phyloP scores from a whole-genome alignment of 1,140 invertebrate genomes.

The Drosophila virilis region DNA sequence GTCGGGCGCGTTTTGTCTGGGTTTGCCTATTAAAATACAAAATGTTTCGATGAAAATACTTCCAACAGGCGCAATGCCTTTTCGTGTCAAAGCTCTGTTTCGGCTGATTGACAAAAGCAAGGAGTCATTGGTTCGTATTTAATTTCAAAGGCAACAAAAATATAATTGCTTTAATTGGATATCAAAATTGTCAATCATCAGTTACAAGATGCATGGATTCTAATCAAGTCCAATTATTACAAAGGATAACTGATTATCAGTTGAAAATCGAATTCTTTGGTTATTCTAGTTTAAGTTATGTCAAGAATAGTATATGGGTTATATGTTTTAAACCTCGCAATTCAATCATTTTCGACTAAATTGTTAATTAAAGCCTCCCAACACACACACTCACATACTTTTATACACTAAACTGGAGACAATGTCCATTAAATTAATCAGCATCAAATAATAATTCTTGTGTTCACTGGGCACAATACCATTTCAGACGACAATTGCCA shows the following conservation, averaged over 20 bases:
- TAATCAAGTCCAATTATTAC: too few species aligned
- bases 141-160: background rate
- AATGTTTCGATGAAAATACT: background rate
- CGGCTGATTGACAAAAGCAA: background rate
- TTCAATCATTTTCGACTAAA: too few species aligned
- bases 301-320: too few species aligned
- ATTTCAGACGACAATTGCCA: slow-evolving; percentile 17
- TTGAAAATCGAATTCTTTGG: too few species aligned
- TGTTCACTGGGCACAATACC: slow-evolving; percentile 11
- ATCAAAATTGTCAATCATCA: background rate
- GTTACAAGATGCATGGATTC: background rate
- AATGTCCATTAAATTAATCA: slow-evolving; percentile 48
- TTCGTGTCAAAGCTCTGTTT: background rate
- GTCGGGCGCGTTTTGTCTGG: slow-evolving; percentile 3
- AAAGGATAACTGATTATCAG: too few species aligned
- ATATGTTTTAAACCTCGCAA: too few species aligned
- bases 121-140: background rate
- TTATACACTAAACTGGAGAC: slow-evolving; percentile 12
- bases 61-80: background rate
- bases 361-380: too few species aligned
- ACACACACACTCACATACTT: too few species aligned
- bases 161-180: background rate
- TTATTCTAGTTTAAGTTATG: too few species aligned
- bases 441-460: slow-evolving; percentile 28
- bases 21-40: slow-evolving; percentile 46